Conservation (phyloP, 2,797 vertebrate genomes). For the Crenuchus spilurus region DNA sequence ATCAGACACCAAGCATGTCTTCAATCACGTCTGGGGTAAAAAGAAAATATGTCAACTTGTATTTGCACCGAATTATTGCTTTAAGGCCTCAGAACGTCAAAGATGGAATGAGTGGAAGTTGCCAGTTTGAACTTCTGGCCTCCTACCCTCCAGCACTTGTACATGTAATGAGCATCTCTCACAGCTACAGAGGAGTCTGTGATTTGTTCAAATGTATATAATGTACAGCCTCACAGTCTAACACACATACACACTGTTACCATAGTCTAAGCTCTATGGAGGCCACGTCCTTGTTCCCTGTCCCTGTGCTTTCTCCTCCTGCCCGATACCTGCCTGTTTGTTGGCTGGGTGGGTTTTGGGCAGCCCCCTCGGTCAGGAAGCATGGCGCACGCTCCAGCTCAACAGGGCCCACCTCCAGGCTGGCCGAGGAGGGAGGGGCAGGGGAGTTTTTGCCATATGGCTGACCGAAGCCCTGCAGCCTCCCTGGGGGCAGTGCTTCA, state of each 20-base stretch:
- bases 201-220: too few relatives aligned
- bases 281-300: not conserved
- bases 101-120: not conserved
- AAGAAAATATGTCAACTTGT: too few relatives aligned
- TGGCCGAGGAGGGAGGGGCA: conserved; percentile 44
- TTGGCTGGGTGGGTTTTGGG: conserved; percentile 67
- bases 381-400: conserved; percentile 87
- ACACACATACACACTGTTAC: too few relatives aligned
- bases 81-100: not conserved
- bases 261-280: not conserved
- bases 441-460: conserved; percentile 90
- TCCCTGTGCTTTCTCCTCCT: conserved; percentile 46
- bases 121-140: not conserved
- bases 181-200: too few relatives aligned
- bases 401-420: conserved; percentile 82
- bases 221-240: too few relatives aligned
- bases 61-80: not conserved
- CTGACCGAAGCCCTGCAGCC: conserved; percentile 86
- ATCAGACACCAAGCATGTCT: too few relatives aligned
- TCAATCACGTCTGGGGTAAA: too few relatives aligned
- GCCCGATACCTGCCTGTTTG: conserved; percentile 63
- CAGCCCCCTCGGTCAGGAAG: conserved; percentile 69
- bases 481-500: conserved; percentile 78
- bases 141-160: not conserved
- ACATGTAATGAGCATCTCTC: not conserved